Base-by-base conservation (phyloP, 2,888 invertebrate species). In the Rotaria socialis region DNA sequence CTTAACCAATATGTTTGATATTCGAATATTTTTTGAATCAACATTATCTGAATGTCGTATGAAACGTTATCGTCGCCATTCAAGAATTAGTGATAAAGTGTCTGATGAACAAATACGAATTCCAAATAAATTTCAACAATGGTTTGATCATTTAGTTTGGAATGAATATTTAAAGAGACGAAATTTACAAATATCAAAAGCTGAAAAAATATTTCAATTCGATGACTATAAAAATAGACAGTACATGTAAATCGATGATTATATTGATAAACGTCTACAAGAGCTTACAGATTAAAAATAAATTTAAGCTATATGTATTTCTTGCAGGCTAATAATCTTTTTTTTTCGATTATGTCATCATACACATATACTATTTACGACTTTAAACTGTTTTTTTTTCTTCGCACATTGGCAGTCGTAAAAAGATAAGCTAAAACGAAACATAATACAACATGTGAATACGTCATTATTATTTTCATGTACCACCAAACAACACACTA, bases 91-190 rank as follows among this genome's bases (percentile, higher is more conserved):
- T 19, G 19, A 35, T 6, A 5, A 1, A 35, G 7, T 67, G 35
- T 19, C 35, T 67, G 67, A 67, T 67, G 67, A 67, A 19, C 35
- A 41, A 67, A 27, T 67, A 10, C 5, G 0, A 14, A 14, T 67
- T 19, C 16, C 67, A 14, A 67, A 27, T 67, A 10, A 41, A 16
- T 67, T 67, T 35, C 67, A 67, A 8, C 67, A 67, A 67, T 67
- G 67, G 67, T 67, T 67, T 19, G 67, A 67, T 67, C 35, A 67
- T 67, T 67, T 67, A 41, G 67, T 67, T 19, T 67, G 67, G 67
- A 35, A 0, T 27, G 67, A 35, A 67, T 67, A 67, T 67, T 35
- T 67, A 19, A 67, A 67, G 35, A 11, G 35, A 67, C 67, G 67
- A 19, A 35, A 67, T 67, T 67, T 67, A 35, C 67, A 67, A 67